These are phyloP conservation scores for Chaetogeoica ovagalla DNA, from an alignment of 2,888 invertebrate species.

Conservation along the genomic window DNA sequence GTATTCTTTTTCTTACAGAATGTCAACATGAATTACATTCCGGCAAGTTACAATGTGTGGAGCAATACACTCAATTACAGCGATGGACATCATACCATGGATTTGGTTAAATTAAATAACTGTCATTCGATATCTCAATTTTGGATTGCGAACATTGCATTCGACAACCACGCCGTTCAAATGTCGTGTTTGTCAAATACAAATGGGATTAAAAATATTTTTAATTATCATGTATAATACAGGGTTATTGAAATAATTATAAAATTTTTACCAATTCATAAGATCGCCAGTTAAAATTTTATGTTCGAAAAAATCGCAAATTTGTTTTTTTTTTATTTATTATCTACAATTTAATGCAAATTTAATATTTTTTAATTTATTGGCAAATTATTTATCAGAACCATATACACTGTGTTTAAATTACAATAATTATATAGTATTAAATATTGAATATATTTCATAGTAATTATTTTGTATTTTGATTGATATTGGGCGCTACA, in stretches of 20 bases:
- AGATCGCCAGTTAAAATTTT: background rate
- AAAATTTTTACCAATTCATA: background rate
- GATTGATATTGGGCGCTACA: no score
- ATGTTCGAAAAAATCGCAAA: background rate
- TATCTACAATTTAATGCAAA: background rate
- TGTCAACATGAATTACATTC: slow-evolving; percentile 33
- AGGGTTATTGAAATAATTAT: background rate
- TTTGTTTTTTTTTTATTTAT: background rate
- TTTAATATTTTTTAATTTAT: slow-evolving; percentile 1
- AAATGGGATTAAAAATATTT: background rate
- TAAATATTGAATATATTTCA: background rate
- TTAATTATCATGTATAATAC: background rate
- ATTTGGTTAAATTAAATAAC: slow-evolving; percentile 9
- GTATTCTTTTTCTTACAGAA: slow-evolving; percentile 17
- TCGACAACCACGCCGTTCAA: background rate
- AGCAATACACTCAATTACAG: background rate
- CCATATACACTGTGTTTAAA: background rate
- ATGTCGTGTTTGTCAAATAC: background rate
- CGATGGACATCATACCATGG: background rate
- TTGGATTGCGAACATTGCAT: background rate
- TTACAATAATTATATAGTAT: background rate
- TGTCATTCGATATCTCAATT: background rate
- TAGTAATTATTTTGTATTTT: background rate
- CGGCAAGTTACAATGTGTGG: slow-evolving; percentile 11
- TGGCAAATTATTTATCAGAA: background rate